Evolutionary conservation across 2,888 invertebrate species (phyloP).

Genomic region (Dorcus hopei): DNA sequence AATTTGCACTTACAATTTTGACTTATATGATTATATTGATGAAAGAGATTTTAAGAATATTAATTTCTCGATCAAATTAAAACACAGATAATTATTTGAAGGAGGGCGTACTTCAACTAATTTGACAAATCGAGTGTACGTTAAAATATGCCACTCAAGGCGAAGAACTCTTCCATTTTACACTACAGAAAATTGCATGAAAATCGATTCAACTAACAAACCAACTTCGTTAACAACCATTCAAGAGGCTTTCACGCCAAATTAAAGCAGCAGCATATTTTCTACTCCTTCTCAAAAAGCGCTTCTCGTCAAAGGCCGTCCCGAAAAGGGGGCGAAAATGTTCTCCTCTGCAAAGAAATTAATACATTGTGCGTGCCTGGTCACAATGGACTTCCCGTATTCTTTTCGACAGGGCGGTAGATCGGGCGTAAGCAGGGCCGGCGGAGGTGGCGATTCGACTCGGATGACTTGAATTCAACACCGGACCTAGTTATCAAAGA

Average conservation of each 20-base stretch:
- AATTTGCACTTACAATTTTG: too few species aligned
- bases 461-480: slow-evolving; percentile 24
- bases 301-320: neutral
- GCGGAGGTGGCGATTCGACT: slow-evolving; percentile 25
- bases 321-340: neutral
- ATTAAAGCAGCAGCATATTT: neutral
- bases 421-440: slow-evolving; percentile 3
- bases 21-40: too few species aligned
- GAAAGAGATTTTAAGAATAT: too few species aligned
- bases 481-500: slow-evolving; percentile 23
- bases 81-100: too few species aligned
- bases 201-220: neutral
- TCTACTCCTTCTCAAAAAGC: neutral
- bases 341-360: neutral
- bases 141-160: too few species aligned
- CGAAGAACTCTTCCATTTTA: neutral
- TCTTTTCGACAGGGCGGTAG: slow-evolving; percentile 13
- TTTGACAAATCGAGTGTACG: too few species aligned
- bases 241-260: neutral
- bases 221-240: neutral
- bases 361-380: neutral
- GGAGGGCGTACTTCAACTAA: too few species aligned
- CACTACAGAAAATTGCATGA: neutral
- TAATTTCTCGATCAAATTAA: too few species aligned
- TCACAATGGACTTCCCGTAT: neutral